Base-by-base conservation (phyloP, 1,140 invertebrate genomes). In the Leptopilina clavipes region DNA sequence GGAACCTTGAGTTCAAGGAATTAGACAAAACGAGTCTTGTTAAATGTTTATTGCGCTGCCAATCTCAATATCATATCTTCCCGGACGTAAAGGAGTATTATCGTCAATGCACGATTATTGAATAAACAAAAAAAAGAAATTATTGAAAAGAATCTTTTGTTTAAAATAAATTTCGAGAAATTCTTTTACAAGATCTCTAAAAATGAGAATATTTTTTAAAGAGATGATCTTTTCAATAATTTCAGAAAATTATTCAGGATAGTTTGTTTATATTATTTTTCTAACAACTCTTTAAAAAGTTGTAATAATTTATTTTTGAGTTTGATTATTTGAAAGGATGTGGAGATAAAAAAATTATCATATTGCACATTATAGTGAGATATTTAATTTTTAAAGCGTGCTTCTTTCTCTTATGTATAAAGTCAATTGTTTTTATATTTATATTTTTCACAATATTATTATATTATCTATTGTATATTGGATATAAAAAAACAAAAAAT, bases 41-140 rank as follows among this genome's bases (percentile, higher is more conserved):
- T 45, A 81, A 82, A 86, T 82, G 81, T 86, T 86, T 77, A 86
- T 84, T 78, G 83, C 81, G 84, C 83, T 86, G 85, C 83, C 85
- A 87, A 86, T 85, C 74, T 82, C 73, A 78, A 80, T 81, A 84
- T 86, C 85, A 85, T 84, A 85, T 84, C 78, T 84, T 77, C 74
- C 76, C 72, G 76, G 77, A 75, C 73, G 75, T 65, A 43, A 40
- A 73, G 75, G 74, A 74, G 82, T 80, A 78, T 82, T 76, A 78
- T 59, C 19, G 56, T 76, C 73, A 18, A 73, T 72, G 54, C 37
- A 71, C 81, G 65, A 40, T 81, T 78, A 65, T 45, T 56, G 1
- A 31, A 31, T 31, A 3, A 3, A 31, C 1, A 31, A 31, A 31
- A 40, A 40, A 40, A 40, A 31, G 5, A 31, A 31, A 31, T 31